phyloP scores from a whole-genome alignment of 2,888 invertebrate genomes.

The Nomada fucata region DNA sequence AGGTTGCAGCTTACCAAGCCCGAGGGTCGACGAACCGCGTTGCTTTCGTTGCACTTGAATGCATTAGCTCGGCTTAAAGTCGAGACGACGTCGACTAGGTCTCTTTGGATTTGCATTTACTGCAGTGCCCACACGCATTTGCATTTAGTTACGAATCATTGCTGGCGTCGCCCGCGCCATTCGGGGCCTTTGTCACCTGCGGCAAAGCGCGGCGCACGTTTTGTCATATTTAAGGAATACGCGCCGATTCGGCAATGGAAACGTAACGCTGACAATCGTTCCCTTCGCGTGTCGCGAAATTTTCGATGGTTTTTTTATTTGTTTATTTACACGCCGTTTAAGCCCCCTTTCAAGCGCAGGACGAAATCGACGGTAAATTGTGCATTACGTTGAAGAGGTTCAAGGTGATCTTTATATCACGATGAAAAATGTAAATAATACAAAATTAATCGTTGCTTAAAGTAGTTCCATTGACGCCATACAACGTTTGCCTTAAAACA shows the following conservation, averaged over 20 bases:
- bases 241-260: background rate
- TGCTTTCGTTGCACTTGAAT: conserved; percentile 70
- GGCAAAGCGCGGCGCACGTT: conserved; percentile 6
- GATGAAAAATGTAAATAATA: no score
- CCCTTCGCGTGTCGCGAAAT: background rate
- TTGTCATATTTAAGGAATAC: background rate
- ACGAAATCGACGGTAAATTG: no score
- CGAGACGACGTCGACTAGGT: conserved; percentile 58
- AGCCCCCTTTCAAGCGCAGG: no score
- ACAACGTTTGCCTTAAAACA: no score
- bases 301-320: background rate
- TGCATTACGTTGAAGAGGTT: no score
- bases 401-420: no score
- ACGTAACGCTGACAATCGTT: background rate
- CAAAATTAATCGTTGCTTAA: no score
- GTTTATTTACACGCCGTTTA: no score
- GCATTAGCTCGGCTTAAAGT: conserved; percentile 70
- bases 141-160: conserved; percentile 72
- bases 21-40: conserved; percentile 66
- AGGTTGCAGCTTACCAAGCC: conserved; percentile 53
- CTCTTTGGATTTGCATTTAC: conserved; percentile 70
- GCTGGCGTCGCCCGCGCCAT: conserved; percentile 19
- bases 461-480: no score
- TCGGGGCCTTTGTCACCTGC: conserved; percentile 21
- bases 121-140: conserved; percentile 68